Evolutionary conservation across 2,797 vertebrate genomes (phyloP).

Genomic region (Pseudochaenichthys georgianus): DNA sequence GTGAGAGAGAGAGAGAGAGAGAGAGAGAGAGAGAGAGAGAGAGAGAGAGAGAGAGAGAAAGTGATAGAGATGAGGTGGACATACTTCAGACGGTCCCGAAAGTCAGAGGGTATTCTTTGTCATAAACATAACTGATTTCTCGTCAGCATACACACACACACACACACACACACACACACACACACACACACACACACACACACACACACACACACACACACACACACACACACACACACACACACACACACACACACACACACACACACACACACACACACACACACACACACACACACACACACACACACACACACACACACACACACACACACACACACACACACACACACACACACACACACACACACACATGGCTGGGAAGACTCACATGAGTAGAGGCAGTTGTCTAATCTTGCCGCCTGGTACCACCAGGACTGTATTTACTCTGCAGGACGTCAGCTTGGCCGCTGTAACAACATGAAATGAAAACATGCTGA

Average conservation of each 20-base stretch:
- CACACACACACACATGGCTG: constrained; percentile 45
- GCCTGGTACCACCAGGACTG: constrained; percentile 83
- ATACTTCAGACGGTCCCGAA: constrained; percentile 11
- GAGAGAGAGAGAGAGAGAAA: too few species aligned
- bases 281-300: too few species aligned
- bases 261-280: too few species aligned
- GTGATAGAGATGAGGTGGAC: too few species aligned
- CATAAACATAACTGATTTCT: constrained; percentile 75
- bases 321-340: too few species aligned
- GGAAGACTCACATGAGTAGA: constrained; percentile 73
- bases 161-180: constrained; percentile 30
- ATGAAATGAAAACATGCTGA: constrained; percentile 72
- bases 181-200: constrained; percentile 28
- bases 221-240: too few species aligned
- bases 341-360: too few species aligned
- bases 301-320: too few species aligned
- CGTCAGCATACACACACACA: constrained; percentile 7
- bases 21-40: too few species aligned
- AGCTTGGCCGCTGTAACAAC: constrained; percentile 58
- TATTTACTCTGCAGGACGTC: constrained; percentile 74
- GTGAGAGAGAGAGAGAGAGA: not conserved
- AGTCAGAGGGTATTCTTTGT: constrained; percentile 52
- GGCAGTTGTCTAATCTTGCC: constrained; percentile 70
- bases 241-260: too few species aligned
- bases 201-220: constrained; percentile 25